A percentile compares a stretch with the other conserved stretches of the same genome.
Conservation (phyloP, 2,888 invertebrate genomes). For the Amiota mariae region DNA sequence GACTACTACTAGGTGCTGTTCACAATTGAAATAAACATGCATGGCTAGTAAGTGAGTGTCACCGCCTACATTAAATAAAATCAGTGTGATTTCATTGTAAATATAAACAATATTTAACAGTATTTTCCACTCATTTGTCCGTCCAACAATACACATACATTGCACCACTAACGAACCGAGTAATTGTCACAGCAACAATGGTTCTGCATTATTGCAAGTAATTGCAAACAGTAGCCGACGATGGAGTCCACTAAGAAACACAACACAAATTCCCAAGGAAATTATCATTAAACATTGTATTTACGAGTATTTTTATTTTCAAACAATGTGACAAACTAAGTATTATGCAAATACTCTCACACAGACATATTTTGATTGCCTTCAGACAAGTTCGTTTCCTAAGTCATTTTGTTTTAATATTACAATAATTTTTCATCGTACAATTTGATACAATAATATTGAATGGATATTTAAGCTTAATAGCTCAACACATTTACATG, state of each 20-base stretch:
- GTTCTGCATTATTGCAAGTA: background rate
- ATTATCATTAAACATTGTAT: no score
- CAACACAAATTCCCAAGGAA: no score
- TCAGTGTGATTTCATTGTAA: background rate
- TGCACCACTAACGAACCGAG: background rate
- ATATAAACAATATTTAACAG: background rate
- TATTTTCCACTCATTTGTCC: no score
- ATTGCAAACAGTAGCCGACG: slow-evolving; percentile 4
- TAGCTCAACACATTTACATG: slow-evolving; percentile 8
- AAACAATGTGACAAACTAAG: no score
- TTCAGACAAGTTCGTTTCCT: slow-evolving; percentile 28
- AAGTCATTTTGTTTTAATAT: slow-evolving; percentile 26
- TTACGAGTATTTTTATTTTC: no score
- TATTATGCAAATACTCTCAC: slow-evolving; percentile 9
- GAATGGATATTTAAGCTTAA: no score
- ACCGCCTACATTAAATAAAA: slow-evolving; percentile 16
- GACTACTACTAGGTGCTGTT: background rate
- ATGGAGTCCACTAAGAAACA: background rate
- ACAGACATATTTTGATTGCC: background rate
- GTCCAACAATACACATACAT: background rate
- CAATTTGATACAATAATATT: no score
- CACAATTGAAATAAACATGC: background rate
- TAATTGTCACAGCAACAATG: slow-evolving; percentile 23
- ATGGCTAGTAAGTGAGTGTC: background rate
- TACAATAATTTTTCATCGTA: background rate